A percentile compares a stretch with the other conserved stretches of the same genome.
phyloP scores from a whole-genome alignment of 2,797 vertebrate genomes.

The Notoglanidium macrostoma region DNA sequence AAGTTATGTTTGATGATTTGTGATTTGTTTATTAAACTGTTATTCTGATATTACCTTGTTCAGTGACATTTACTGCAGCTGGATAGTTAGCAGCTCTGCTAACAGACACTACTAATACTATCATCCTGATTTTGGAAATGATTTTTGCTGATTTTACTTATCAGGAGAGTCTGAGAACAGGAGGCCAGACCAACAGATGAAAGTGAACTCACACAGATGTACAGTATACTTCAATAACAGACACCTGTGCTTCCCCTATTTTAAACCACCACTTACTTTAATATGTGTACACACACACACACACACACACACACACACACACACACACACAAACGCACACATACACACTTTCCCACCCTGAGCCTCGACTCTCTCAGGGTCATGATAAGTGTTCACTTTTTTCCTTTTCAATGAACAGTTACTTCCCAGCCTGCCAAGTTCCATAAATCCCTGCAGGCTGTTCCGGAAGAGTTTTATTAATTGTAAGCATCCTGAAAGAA shows the following conservation, averaged over 20 bases:
- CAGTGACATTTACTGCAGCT: background rate
- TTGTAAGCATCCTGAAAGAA: slow-evolving; percentile 80
- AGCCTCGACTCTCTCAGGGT: slow-evolving; percentile 33
- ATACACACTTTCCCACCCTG: slow-evolving; percentile 40
- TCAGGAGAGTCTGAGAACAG: background rate
- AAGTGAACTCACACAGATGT: background rate
- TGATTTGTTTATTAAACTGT: background rate
- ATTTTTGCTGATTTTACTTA: background rate
- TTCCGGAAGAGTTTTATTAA: slow-evolving; percentile 86
- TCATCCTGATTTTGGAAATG: background rate
- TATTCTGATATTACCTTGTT: background rate
- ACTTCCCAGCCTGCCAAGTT: slow-evolving; percentile 81
- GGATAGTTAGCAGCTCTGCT: background rate
- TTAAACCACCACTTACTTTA: background rate
- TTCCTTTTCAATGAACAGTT: slow-evolving; percentile 80
- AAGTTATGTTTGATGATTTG: background rate
- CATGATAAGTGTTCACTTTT: slow-evolving; percentile 51
- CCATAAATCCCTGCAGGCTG: slow-evolving; percentile 78
- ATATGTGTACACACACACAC: background rate
- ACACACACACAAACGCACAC: slow-evolving; percentile 16
- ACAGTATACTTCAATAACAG: background rate
- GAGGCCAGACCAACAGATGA: background rate
- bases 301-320: background rate
- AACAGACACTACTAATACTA: background rate
- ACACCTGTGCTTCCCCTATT: background rate